A percentile compares a stretch with the other conserved stretches of the same genome.
Evolutionary conservation across 2,113 vertebrate genomes (phyloP).

Genomic region (Spilogale gracilis): DNA sequence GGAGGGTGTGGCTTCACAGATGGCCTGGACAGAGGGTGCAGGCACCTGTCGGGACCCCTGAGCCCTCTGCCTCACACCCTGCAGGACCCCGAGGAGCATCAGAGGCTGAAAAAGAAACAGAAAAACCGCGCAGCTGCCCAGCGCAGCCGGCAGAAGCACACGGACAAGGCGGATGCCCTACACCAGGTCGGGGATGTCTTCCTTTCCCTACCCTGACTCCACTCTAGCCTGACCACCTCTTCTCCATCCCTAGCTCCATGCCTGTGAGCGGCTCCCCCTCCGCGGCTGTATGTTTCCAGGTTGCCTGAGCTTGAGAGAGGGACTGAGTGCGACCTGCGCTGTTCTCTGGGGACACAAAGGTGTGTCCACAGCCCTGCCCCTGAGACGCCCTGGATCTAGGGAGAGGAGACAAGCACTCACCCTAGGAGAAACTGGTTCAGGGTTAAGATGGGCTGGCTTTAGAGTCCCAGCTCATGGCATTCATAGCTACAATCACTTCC

Average conservation of each 20-base stretch:
- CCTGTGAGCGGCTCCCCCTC: neutral
- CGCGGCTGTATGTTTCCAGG: neutral
- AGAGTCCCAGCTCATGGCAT: neutral
- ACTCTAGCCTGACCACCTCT: neutral
- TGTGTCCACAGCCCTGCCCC: neutral
- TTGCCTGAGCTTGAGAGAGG: neutral
- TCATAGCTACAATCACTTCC: neutral
- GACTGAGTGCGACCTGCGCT: rapidly evolving
- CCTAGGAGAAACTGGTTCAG: neutral
- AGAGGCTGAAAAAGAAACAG: constrained; percentile 81
- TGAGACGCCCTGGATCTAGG: neutral
- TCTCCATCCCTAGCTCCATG: neutral
- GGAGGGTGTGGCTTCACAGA: neutral
- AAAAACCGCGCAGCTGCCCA: constrained; percentile 90
- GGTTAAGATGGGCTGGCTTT: neutral
- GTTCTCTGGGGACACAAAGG: neutral
- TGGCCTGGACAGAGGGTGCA: neutral
- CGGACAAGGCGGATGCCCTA: constrained; percentile 89
- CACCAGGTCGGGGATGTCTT: constrained; percentile 88
- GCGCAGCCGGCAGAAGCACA: constrained; percentile 91
- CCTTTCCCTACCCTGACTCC: rapidly evolving
- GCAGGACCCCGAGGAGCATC: constrained; percentile 40
- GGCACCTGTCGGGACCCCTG: neutral
- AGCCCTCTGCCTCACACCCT: neutral
- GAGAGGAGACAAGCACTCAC: neutral